Conservation (phyloP, 2,113 vertebrate species). For the Oxygymnocypris stewartii region DNA sequence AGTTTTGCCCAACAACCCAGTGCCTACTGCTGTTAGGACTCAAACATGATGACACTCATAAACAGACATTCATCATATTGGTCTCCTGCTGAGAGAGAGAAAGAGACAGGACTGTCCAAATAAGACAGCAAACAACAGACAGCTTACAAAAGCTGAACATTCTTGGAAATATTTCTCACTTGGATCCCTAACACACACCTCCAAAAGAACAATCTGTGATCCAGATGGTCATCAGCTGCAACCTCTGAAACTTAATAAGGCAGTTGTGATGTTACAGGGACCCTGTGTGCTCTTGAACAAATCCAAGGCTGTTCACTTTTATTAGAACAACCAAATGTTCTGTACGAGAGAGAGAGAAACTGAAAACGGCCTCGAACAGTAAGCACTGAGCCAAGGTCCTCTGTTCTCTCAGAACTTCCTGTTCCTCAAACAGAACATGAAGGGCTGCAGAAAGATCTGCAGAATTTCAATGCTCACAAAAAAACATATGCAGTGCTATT, state of each 20-base stretch:
- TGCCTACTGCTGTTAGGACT: slow-evolving; percentile 10
- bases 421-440: neutral
- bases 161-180: neutral
- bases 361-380: neutral
- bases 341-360: neutral
- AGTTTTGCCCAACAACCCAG: slow-evolving; percentile 2
- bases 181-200: too few relatives aligned
- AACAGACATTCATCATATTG: slow-evolving; percentile 50
- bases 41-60: slow-evolving; percentile 11
- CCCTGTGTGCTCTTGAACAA: neutral
- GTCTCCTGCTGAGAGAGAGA: slow-evolving; percentile 28
- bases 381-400: slow-evolving; percentile 3
- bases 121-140: neutral
- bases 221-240: neutral
- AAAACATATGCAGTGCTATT: neutral
- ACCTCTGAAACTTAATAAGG: neutral
- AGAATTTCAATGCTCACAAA: neutral
- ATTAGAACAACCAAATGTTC: neutral
- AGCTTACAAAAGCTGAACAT: neutral
- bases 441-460: neutral
- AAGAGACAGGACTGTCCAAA: neutral
- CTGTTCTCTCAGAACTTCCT: slow-evolving; percentile 8
- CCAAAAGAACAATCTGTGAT: neutral
- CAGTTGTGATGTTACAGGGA: neutral
- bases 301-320: neutral